These are phyloP conservation scores for Megaptera novaeangliae DNA, from an alignment of 2,113 vertebrate species.

Conservation along the genomic window DNA sequence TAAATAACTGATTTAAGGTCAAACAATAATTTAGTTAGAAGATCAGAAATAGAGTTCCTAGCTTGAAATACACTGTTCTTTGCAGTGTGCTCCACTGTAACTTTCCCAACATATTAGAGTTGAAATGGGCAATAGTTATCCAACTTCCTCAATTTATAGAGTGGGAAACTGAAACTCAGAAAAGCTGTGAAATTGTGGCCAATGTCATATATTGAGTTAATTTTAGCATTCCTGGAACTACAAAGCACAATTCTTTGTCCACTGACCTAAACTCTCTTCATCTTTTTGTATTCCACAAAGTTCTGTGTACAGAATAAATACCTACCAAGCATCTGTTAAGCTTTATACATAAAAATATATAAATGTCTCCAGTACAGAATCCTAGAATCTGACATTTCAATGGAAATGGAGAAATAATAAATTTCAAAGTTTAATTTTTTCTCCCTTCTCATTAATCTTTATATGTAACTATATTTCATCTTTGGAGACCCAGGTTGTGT, in stretches of 20 bases:
- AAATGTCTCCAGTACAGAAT: background rate
- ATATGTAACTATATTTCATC: background rate
- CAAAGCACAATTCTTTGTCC: background rate
- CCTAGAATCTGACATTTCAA: background rate
- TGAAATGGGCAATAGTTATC: slow-evolving; percentile 19
- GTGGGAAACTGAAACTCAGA: background rate
- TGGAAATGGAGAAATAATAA: background rate
- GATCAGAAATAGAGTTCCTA: slow-evolving; percentile 29
- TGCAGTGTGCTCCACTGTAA: background rate
- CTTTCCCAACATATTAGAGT: slow-evolving; percentile 35
- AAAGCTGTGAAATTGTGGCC: background rate
- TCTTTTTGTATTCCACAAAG: background rate
- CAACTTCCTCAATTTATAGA: slow-evolving; percentile 22
- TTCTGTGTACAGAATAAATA: background rate
- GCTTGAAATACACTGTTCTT: slow-evolving; percentile 46
- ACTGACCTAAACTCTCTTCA: background rate
- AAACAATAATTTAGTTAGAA: slow-evolving; percentile 65
- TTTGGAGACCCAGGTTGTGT: background rate
- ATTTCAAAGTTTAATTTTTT: background rate
- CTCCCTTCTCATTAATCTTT: background rate
- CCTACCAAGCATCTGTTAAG: background rate
- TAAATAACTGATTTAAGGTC: slow-evolving; percentile 64
- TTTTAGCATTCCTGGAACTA: background rate
- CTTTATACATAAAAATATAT: background rate
- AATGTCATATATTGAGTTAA: background rate